Evolutionary conservation across 2,797 vertebrate genomes (phyloP), one percentile per base, ranked within the genome.

Genomic region (Helostoma temminkii): DNA sequence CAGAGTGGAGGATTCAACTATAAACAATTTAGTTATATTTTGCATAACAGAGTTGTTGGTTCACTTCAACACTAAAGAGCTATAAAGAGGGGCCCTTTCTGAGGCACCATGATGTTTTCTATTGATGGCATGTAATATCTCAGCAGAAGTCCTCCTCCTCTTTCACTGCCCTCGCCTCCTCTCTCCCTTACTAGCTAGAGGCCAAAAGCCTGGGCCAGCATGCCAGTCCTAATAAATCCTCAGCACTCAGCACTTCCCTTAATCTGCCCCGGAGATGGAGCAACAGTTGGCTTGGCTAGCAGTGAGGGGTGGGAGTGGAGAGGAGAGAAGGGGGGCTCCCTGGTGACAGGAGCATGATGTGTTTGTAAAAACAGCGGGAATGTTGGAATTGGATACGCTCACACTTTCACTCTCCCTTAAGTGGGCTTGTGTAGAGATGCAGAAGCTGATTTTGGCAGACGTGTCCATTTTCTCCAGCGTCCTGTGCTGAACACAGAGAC

Each of bases 221-320:
- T 64, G 81, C 91, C 80, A 90, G 83, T 63, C 88, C 91, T 84
- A 89, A 87, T 91, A 88, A 90, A 92, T 94, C 87, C 86, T 83
- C 43, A 43, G 76, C 69, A 92, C 90, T 82, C 81, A 73, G 70
- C 78, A 84, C 79, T 89, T 92, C 84, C 84, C 85, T 82, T 85
- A 84, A 85, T 87, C 85, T 86, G 83, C 82, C 82, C 87, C 45
- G 55, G 85, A 91, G 84, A 87, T 90, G 88, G 83, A 88, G 87
- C 81, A 88, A 87, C 86, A 89, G 78, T 90, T 93, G 89, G 88
- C 81, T 66, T 66, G 50, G 72, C 84, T 82, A 72, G 53, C 54
- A 50, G 71, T 63, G 71, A 16, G 26, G 36, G 28, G 52, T n/a
- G 60, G 7, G 5, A 25, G 49, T 14, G 8, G 15, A 24, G 21